phyloP scores from a whole-genome alignment of 2,113 vertebrate species.

The Martes martes region DNA sequence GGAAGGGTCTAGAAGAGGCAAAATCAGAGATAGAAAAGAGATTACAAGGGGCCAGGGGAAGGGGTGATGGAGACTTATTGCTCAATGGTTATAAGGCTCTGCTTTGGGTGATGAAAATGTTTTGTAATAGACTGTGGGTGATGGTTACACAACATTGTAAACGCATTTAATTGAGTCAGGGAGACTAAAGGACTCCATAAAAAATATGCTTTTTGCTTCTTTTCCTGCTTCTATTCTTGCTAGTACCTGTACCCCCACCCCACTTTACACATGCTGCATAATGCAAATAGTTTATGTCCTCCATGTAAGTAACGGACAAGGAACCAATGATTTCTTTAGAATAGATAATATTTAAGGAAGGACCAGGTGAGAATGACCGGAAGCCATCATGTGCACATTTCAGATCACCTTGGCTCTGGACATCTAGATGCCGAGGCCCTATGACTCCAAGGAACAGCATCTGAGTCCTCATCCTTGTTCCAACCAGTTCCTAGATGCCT shows the following conservation, averaged over 20 bases:
- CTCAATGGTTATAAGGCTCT: neutral
- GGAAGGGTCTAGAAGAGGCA: neutral
- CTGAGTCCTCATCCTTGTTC: neutral
- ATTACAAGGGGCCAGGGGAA: neutral
- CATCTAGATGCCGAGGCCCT: neutral
- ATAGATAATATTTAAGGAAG: neutral
- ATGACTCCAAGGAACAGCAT: neutral
- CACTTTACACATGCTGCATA: neutral
- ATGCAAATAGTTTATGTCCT: neutral
- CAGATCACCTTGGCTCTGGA: neutral
- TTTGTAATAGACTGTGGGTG: neutral
- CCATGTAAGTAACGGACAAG: neutral
- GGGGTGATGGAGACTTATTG: neutral
- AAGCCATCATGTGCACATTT: neutral
- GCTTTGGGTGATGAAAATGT: neutral
- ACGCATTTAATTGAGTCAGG: neutral
- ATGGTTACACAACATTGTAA: neutral
- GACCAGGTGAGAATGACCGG: neutral
- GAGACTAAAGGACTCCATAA: neutral
- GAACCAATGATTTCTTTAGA: neutral
- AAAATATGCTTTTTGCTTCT: neutral
- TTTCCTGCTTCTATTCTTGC: neutral
- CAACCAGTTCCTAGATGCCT: neutral
- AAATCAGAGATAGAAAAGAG: neutral
- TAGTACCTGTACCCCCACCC: neutral